A percentile compares a stretch with the other conserved stretches of the same genome.
Conservation (phyloP, 2,113 vertebrate genomes). For the Anarrhichthys ocellatus region DNA sequence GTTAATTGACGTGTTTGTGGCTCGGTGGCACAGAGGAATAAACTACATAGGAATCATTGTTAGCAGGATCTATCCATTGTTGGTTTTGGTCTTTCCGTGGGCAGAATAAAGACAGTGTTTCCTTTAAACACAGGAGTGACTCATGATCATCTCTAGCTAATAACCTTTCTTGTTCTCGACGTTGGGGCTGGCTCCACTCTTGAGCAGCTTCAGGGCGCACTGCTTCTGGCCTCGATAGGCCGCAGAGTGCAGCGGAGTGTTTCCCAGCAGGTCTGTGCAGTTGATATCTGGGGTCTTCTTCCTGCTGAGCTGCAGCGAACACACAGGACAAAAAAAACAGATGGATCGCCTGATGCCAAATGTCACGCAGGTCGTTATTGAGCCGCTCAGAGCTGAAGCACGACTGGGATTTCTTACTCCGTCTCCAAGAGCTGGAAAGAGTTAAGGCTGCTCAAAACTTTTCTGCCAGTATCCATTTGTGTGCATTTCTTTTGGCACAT, state of each 20-base stretch:
- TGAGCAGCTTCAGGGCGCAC: slow-evolving; percentile 92
- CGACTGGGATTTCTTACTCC: slow-evolving; percentile 14
- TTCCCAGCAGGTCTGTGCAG: slow-evolving; percentile 93
- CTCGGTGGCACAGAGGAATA: too few relatives aligned
- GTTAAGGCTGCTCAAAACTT: neutral
- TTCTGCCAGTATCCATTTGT: neutral
- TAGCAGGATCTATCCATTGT: neutral
- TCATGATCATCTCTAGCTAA: neutral
- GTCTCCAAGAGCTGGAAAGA: neutral
- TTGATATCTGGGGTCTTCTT: slow-evolving; percentile 90
- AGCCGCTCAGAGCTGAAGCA: slow-evolving; percentile 25
- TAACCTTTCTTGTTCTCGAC: slow-evolving; percentile 90
- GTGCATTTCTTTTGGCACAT: neutral
- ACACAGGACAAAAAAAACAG: slow-evolving; percentile 28
- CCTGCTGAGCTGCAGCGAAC: slow-evolving; percentile 86
- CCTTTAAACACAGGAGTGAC: neutral
- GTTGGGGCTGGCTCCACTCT: slow-evolving; percentile 87
- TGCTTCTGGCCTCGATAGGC: slow-evolving; percentile 95
- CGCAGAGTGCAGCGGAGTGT: slow-evolving; percentile 94
- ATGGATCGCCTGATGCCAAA: slow-evolving; percentile 10
- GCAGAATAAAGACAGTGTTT: neutral
- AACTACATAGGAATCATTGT: too few relatives aligned
- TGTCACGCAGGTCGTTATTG: slow-evolving; percentile 13
- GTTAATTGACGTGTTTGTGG: too few relatives aligned
- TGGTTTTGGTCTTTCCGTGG: neutral